Base-by-base conservation (phyloP, 2,888 invertebrate species). In the Eulithis testata region DNA sequence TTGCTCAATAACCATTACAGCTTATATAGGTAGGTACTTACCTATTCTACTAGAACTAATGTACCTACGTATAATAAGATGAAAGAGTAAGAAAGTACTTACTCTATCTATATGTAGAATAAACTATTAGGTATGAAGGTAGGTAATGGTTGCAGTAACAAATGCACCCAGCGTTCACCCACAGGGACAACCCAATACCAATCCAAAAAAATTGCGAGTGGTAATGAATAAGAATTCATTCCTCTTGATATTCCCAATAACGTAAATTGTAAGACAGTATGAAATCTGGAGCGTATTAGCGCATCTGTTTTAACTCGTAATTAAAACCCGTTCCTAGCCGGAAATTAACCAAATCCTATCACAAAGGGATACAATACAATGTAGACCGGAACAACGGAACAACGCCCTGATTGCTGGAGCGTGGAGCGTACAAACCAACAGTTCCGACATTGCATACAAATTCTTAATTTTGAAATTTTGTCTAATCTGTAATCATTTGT, bases 331-430 rank as follows among this genome's bases (percentile, higher is more conserved):
- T 40, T 55, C 59, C 45, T 11, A 55, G 14, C 47, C 45, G 62
- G 59, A 66, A 59, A 59, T 51, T 11, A 62, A 55, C 59, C 11
- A 37, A 59, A 59, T 59, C 45, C 45, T 66, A 62, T 54, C 58
- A 66, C 62, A 70, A 66, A 72, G 61, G 66, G 70, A 54, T 64
- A 49, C 49, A 21, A 47, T 54, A 53, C 79, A 84, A 78, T 76
- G 74, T 79, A 64, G 71, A 71, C 82, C 85, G 87, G 86, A 87
- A 85, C 82, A 76, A 83, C 85, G 87, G 86, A 87, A 85, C 82
- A 76, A 83, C 79, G 85, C 82, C 71, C 70, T 65, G 70, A 66
- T 73, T 73, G 63, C 54, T 66, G 56, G 27, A 58, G 57, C 58
- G 52, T 51, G 36, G 51, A 56, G 37, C 58, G 37, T 52, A 59